phyloP scores from a whole-genome alignment of 2,888 invertebrate species.

The Melolontha melolontha region DNA sequence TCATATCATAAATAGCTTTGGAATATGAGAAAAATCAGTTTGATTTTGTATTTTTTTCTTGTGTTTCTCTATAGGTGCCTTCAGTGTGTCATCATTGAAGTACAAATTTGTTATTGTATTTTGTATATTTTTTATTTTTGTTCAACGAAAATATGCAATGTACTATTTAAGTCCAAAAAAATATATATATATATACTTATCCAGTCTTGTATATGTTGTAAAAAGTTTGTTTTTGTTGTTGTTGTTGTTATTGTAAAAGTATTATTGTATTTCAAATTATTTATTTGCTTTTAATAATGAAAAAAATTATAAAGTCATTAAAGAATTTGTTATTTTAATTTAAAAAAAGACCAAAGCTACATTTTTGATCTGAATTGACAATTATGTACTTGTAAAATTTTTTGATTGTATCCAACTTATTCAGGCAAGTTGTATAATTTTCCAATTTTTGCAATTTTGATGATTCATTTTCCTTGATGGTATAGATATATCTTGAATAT shows the following conservation, averaged over 20 bases:
- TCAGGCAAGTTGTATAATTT: slow-evolving; percentile 20
- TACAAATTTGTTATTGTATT: slow-evolving; percentile 44
- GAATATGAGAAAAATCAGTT: slow-evolving; percentile 45
- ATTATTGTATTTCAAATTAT: slow-evolving; percentile 38
- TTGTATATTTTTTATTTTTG: slow-evolving; percentile 45
- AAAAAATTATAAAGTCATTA: slow-evolving; percentile 41
- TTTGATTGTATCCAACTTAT: slow-evolving; percentile 53
- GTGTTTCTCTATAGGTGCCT: slow-evolving; percentile 54
- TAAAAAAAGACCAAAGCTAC: slow-evolving; percentile 43
- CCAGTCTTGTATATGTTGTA: slow-evolving; percentile 41
- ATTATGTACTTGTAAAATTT: slow-evolving; percentile 63
- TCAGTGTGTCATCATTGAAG: slow-evolving; percentile 45
- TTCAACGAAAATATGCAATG: slow-evolving; percentile 39
- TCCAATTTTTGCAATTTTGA: background rate
- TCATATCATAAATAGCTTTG: slow-evolving; percentile 43
- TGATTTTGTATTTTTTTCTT: slow-evolving; percentile 51
- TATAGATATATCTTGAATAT: too few relatives aligned
- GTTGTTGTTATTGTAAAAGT: slow-evolving; percentile 40
- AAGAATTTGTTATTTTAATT: slow-evolving; percentile 42
- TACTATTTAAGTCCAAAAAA: slow-evolving; percentile 36
- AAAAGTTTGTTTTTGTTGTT: slow-evolving; percentile 36
- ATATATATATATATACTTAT: slow-evolving; percentile 34
- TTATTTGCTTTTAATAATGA: slow-evolving; percentile 39
- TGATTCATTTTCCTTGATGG: slow-evolving; percentile 1
- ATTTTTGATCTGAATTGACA: slow-evolving; percentile 38